phyloP scores from a whole-genome alignment of 1,140 invertebrate genomes.

The Carposina sasakii region DNA sequence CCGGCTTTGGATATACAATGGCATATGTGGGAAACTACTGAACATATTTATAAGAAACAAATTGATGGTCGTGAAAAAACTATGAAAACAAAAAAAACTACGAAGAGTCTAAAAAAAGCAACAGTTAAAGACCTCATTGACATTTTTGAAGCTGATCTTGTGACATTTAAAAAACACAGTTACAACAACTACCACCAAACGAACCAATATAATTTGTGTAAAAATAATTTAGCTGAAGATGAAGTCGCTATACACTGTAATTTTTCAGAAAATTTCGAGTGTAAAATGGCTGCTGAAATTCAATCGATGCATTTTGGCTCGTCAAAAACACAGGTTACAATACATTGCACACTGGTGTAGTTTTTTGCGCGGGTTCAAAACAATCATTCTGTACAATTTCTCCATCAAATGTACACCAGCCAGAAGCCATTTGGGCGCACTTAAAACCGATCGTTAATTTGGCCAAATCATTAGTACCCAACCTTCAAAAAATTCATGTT shows the following conservation, averaged over 20 bases:
- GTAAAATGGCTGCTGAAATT: slow-evolving; percentile 14
- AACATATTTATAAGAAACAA: slow-evolving; percentile 4
- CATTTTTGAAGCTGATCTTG: slow-evolving; percentile 9
- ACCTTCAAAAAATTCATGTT: slow-evolving; percentile 10
- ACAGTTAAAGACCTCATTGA: slow-evolving; percentile 4
- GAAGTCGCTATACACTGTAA: slow-evolving; percentile 16
- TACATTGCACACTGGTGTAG: slow-evolving; percentile 17
- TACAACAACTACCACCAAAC: slow-evolving; percentile 14
- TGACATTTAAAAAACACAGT: slow-evolving; percentile 17
- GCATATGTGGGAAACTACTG: slow-evolving; percentile 1
- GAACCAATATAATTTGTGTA: slow-evolving; percentile 7
- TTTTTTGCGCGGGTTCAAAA: slow-evolving; percentile 1
- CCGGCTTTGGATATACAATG: slow-evolving; percentile 2
- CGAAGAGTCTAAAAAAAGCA: slow-evolving; percentile 2
- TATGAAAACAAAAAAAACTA: not conserved
- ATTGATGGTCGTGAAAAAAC: not conserved
- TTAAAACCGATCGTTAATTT: slow-evolving; percentile 11
- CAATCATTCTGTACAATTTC: slow-evolving; percentile 15
- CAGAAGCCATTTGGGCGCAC: slow-evolving; percentile 17
- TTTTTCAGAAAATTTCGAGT: slow-evolving; percentile 20
- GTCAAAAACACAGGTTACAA: slow-evolving; percentile 17
- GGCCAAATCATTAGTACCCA: slow-evolving; percentile 3
- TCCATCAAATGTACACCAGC: slow-evolving; percentile 6
- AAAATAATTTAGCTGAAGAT: slow-evolving; percentile 6
- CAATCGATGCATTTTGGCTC: slow-evolving; percentile 22